Evolutionary conservation across 1,140 invertebrate species (phyloP).

Genomic region (Pogonognathellus flavescens): DNA sequence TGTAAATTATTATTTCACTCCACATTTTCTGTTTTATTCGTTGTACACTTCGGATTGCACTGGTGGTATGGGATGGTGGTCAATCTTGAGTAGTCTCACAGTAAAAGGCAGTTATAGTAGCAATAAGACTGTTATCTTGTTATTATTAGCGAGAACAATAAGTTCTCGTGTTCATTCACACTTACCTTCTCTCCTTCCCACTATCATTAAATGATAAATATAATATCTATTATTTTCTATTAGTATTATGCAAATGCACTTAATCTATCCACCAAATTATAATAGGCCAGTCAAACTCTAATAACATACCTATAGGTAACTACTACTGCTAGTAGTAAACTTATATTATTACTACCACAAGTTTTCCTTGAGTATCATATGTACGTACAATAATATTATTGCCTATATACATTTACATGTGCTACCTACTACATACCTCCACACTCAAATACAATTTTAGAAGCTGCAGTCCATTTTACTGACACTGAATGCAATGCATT

Average conservation of each 20-base stretch:
- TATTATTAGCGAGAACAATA: constrained; percentile 9
- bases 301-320: background rate
- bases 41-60: background rate
- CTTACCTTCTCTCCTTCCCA: constrained; percentile 31
- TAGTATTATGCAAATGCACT: constrained; percentile 25
- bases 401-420: too few relatives aligned
- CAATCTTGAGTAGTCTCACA: background rate
- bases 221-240: constrained; percentile 47
- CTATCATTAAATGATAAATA: constrained; percentile 46
- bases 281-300: background rate
- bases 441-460: too few relatives aligned
- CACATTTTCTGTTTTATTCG: too few relatives aligned
- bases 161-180: constrained; percentile 32
- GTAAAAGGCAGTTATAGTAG: background rate
- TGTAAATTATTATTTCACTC: constrained; percentile 3
- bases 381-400: background rate
- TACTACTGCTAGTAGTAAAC: background rate
- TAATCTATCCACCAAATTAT: background rate
- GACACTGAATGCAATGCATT: too few relatives aligned
- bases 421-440: too few relatives aligned
- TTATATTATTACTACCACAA: constrained; percentile 18
- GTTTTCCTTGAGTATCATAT: background rate
- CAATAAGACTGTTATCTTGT: background rate
- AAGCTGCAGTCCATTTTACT: too few relatives aligned
- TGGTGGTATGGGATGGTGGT: background rate